Evolutionary conservation across 2,113 vertebrate species (phyloP), one percentile per base, ranked within the genome.

Genomic region (Lepisosteus osseus): DNA sequence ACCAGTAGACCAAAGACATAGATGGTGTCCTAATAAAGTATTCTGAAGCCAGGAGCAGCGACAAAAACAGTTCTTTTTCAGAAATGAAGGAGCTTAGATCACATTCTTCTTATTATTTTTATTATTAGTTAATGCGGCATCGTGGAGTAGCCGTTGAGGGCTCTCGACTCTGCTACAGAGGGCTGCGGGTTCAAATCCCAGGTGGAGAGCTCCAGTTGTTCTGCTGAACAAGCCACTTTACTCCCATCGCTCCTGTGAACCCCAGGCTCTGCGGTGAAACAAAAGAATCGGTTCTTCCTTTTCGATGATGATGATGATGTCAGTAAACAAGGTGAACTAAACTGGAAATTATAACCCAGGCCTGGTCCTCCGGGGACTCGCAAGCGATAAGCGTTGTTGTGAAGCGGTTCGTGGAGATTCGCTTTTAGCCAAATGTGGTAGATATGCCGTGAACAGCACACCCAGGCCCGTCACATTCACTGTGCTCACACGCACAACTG

Each of bases 1-100:
- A 87, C 88, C 88, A 83, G 90, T 89, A 87, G 89, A 81, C 88
- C 85, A 88, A 86, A 90, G 92, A 93, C 88, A 88, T 90, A 84
- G 89, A 86, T 87, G 88, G 86, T 78, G 71, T 77, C 73, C 78
- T 74, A 71, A 77, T 74, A 72, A 70, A 75, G 68, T 72, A 29
- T 29, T 29, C 29, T 59, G 51, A 55, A 72, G 47, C 14, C n/a
- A 13, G n/a, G 45, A 12, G 5, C 17, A 54, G 59, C 44, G 62
- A 13, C n/a, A 41, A 8, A 62, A 72, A 29, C 29, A 1, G 2
- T 29, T 29, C 29, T 29, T 29, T 29, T 29, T 29, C 29, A 29
- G 29, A 29, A 29, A 29, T 29, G 29, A 29, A 29, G 29, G 29
- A 2, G 29, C 2, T 29, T 29, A 29, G 29, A 29, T 29, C 29